Percentiles rank a stretch among this genome's conserved stretches.
These are phyloP conservation scores for Microcebus ravelobensis DNA, from an alignment of 2,113 vertebrate species.

Conservation along the genomic window DNA sequence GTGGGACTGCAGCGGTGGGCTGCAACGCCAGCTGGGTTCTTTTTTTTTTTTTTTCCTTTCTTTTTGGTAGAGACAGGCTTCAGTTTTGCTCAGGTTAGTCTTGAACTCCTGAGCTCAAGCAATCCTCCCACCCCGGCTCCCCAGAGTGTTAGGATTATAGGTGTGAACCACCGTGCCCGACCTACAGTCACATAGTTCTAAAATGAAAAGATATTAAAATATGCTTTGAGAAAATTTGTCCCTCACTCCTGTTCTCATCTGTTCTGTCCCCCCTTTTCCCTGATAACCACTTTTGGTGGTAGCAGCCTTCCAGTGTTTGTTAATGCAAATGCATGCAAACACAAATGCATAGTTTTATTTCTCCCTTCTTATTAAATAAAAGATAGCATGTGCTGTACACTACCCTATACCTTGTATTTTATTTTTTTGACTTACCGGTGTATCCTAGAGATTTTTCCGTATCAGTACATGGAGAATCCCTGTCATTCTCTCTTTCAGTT, in stretches of 20 bases:
- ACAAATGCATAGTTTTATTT: background rate
- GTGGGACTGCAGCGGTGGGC: too few species aligned
- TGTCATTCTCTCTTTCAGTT: background rate
- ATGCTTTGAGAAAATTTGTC: background rate
- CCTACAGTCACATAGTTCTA: background rate
- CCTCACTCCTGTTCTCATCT: background rate
- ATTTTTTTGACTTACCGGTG: background rate
- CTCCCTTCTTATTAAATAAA: background rate
- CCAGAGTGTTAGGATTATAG: too few species aligned
- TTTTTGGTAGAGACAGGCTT: too few species aligned
- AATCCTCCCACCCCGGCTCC: too few species aligned
- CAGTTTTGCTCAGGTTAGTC: too few species aligned
- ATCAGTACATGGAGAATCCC: background rate
- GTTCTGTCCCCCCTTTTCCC: background rate
- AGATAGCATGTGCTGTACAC: background rate
- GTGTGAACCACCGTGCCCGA: too few species aligned
- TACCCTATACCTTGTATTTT: background rate
- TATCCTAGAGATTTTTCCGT: background rate
- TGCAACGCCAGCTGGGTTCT: fast-evolving
- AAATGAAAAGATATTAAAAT: background rate
- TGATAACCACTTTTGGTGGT: background rate
- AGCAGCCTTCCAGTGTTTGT: background rate
- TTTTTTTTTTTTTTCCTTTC: too few species aligned
- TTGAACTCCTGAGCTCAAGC: too few species aligned
- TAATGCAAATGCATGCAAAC: background rate